These are phyloP conservation scores for Drosophila watanabei DNA, from an alignment of 1,140 invertebrate species.

Conservation along the genomic window DNA sequence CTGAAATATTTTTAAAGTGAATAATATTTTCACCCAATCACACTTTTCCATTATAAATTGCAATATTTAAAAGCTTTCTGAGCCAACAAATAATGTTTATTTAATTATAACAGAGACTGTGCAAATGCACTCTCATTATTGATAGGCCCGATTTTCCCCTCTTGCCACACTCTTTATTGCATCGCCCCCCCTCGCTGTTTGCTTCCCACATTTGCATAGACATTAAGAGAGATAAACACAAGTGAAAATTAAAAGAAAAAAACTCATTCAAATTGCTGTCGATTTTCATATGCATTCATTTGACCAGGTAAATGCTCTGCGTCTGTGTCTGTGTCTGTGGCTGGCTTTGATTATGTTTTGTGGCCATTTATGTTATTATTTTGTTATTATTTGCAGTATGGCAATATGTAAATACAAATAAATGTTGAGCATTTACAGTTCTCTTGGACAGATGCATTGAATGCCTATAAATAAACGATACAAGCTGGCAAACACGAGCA, in stretches of 20 bases:
- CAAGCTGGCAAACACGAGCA: constrained; percentile 15
- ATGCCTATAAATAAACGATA: constrained; percentile 53
- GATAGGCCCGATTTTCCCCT: constrained; percentile 2
- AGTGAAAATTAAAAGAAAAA: constrained; percentile 14
- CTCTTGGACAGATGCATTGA: constrained; percentile 39
- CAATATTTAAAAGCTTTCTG: not conserved
- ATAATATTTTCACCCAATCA: not conserved
- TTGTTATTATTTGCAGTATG: constrained; percentile 2
- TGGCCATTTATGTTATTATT: constrained; percentile 52
- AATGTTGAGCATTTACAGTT: constrained; percentile 21
- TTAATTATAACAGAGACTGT: constrained; percentile 19
- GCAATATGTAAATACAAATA: constrained; percentile 50
- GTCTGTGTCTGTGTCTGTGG: not conserved
- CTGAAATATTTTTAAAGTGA: not conserved
- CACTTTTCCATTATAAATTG: not conserved
- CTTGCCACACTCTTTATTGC: not conserved
- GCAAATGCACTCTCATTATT: constrained; percentile 27
- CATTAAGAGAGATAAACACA: constrained; percentile 17
- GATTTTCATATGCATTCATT: constrained; percentile 40
- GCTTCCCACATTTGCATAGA: constrained; percentile 18
- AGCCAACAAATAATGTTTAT: constrained; percentile 3
- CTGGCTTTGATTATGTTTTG: constrained; percentile 34
- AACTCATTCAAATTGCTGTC: constrained; percentile 20
- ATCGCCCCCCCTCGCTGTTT: not conserved
- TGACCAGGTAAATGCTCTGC: constrained; percentile 21